Base-by-base conservation (phyloP, 2,797 vertebrate genomes). In the Fratercula arctica region DNA sequence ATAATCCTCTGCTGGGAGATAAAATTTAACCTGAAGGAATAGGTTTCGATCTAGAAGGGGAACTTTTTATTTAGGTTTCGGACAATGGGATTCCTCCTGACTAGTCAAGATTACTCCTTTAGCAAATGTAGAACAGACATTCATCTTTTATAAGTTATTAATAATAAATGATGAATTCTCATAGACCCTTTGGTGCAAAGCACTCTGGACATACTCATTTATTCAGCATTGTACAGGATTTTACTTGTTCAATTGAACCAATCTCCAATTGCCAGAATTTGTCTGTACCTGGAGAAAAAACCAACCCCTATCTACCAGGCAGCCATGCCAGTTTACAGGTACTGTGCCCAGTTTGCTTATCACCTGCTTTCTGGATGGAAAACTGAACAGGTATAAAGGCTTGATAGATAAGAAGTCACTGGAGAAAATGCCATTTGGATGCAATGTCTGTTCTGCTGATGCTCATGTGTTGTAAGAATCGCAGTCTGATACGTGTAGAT, bases 41-140 rank as follows among this genome's bases (percentile, higher is more conserved):
- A 84, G 41, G 26, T 86, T 94, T 95, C 4, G 3, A 59, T 78
- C 73, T 69, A 84, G 35, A 54, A 69, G 48, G 18, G 63, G 33
- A 90, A 80, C 4, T 48, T 89, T 90, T 89, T 89, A 83, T 87
- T 94, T 92, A 67, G 59, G 63, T 79, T 95, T 87, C 89, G 81
- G 54, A 93, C 75, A 75, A 80, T 12, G 9, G 16, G 20, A 70
- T 77, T 84, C 93, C 83, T 95, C 80, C 68, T 64, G 74, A 91
- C 11, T 63, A 89, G 46, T 16, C 50, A 80, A 79, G 56, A 85
- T 72, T 92, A 84, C 78, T 94, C 43, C 73, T 92, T 66, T 57
- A 85, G 60, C 37, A 78, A 90, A 85, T 80, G 87, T 0, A 77
- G 59, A 89, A 76, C 11, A 75, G 28, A 51, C 12, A 85, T 76